Evolutionary conservation across 2,797 vertebrate genomes (phyloP), one percentile per base, ranked within the genome.

Genomic region (Gadopsis bispinosus): DNA sequence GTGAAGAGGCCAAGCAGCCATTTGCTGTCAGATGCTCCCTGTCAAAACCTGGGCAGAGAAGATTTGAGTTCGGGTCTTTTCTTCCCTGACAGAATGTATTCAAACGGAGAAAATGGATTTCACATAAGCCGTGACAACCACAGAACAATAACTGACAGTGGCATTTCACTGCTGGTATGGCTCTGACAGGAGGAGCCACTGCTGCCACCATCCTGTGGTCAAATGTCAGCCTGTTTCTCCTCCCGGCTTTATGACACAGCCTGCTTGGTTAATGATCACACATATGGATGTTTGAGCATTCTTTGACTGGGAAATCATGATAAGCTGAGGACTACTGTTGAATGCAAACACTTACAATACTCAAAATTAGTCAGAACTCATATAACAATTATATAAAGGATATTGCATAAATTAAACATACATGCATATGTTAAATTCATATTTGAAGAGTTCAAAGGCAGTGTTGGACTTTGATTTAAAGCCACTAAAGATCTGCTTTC

Each of bases 71-170:
- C 56, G 73, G 77, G 61, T 70, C 83, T 84, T 90, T 89, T 88
- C 75, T 79, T 85, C 64, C 67, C 77, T 84, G 88, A 88, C 91
- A 90, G 88, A 90, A 83, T 66, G 80, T 85, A 88, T 93, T 93
- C 88, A 92, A 88, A 93, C 73, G 71, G 85, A 87, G 82, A 88
- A 93, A 91, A 93, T 88, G 85, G 87, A 92, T 92, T 93, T 92
- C 86, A 87, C 77, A 91, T 85, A 85, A 88, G 83, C 87, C 66
- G 62, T 87, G 87, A 91, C 91, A 89, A 83, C 64, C 69, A 37
- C 55, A 82, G 88, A 88, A 88, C 86, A 90, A 89, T 88, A 90
- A 92, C 41, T 85, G 91, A 92, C 90, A 92, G 85, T 63, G 79
- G 78, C 87, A 86, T 92, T 88, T 92, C 86, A 73, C 79, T 69